Percentiles rank a stretch among this genome's conserved stretches.
phyloP scores from a whole-genome alignment of 1,140 invertebrate species.

The Achroia grisella region DNA sequence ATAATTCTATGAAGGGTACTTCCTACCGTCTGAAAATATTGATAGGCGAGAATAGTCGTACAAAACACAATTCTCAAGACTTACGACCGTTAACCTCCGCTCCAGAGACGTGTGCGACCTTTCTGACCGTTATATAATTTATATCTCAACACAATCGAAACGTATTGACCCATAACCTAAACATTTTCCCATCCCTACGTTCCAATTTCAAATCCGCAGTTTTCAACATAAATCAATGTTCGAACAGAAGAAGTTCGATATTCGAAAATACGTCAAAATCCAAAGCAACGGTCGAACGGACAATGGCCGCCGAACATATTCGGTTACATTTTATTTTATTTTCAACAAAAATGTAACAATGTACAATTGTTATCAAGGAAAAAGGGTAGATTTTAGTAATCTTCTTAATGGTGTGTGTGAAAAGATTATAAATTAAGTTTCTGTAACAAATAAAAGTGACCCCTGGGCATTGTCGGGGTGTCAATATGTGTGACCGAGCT shows the following conservation, averaged over 20 bases:
- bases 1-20: too few relatives aligned
- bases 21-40: too few relatives aligned
- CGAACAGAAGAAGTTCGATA: constrained; percentile 50
- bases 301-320: constrained; percentile 38
- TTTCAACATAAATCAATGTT: constrained; percentile 64
- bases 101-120: constrained; percentile 49
- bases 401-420: constrained; percentile 71
- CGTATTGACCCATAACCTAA: constrained; percentile 60
- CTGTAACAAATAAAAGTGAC: constrained; percentile 73
- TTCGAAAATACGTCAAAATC: constrained; percentile 63
- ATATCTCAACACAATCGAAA: constrained; percentile 38
- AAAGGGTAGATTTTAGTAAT: constrained; percentile 72
- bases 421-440: constrained; percentile 74
- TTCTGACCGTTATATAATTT: constrained; percentile 51
- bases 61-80: constrained; percentile 1
- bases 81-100: constrained; percentile 49
- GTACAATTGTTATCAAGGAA: constrained; percentile 62
- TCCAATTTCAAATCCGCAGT: constrained; percentile 25
- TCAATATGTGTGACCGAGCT: constrained; percentile 67
- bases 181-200: constrained; percentile 51
- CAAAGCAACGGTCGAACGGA: constrained; percentile 39
- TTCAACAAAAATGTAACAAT: constrained; percentile 61
- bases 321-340: constrained; percentile 58
- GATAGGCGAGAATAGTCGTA: too few relatives aligned
- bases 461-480: constrained; percentile 61